These are phyloP conservation scores for Andricus quercusramuli DNA, from an alignment of 2,888 invertebrate species.

Conservation along the genomic window DNA sequence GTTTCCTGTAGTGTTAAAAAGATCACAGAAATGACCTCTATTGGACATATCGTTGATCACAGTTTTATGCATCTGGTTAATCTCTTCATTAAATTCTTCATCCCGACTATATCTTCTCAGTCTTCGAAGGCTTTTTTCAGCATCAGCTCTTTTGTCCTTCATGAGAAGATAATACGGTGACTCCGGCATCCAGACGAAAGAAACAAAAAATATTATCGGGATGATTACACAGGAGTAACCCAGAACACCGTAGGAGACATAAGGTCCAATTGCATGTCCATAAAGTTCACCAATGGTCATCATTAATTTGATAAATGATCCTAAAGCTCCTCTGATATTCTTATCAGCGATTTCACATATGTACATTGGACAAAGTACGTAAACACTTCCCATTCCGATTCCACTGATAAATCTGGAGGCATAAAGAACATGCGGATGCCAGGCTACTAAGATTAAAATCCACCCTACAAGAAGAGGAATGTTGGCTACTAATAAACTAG, in stretches of 20 bases:
- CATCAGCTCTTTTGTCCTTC: constrained; percentile 79
- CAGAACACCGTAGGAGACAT: constrained; percentile 75
- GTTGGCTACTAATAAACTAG: constrained; percentile 80
- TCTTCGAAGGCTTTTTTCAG: constrained; percentile 78
- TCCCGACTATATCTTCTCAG: constrained; percentile 79
- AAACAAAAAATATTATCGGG: constrained; percentile 79
- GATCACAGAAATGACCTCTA: constrained; percentile 79
- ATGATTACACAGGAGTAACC: constrained; percentile 78
- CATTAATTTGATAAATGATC: constrained; percentile 73
- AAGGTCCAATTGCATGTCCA: constrained; percentile 75
- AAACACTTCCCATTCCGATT: constrained; percentile 82
- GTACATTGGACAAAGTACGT: constrained; percentile 83
- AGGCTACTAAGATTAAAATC: constrained; percentile 82
- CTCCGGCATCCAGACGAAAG: constrained; percentile 82
- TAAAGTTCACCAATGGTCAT: constrained; percentile 76
- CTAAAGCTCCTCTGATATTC: constrained; percentile 80
- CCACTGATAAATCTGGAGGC: constrained; percentile 83
- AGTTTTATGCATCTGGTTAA: constrained; percentile 78
- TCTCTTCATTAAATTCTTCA: constrained; percentile 78
- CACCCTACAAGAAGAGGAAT: constrained; percentile 82
- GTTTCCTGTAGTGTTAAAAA: constrained; percentile 80
- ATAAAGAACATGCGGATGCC: constrained; percentile 81
- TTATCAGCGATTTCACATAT: constrained; percentile 84
- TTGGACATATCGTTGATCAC: constrained; percentile 81
- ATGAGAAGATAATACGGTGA: constrained; percentile 83